phyloP scores from a whole-genome alignment of 35 echinoderm and acorn worm species.

The Apostichopus parvimensis region DNA sequence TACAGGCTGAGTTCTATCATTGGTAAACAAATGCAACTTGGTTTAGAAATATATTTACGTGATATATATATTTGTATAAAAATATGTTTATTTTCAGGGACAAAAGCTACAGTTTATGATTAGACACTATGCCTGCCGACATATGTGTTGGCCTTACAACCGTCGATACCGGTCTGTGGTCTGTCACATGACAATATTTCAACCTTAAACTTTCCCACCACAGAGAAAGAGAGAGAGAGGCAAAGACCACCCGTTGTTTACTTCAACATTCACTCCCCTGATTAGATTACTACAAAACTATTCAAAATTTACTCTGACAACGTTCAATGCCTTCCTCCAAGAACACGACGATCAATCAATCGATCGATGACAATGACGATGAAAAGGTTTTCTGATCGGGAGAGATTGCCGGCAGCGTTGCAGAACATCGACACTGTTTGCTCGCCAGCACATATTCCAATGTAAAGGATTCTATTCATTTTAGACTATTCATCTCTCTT shows the following conservation, averaged over 20 bases:
- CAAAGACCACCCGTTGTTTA: neutral
- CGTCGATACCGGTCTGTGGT: no score
- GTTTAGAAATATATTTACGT: no score
- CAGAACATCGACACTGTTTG: neutral
- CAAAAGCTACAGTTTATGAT: no score
- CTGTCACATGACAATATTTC: neutral
- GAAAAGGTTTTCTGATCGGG: neutral
- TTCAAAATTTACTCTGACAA: neutral
- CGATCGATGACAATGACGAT: neutral
- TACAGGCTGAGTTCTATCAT: no score
- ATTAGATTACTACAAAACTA: conserved; percentile 1
- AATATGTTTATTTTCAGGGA: no score
- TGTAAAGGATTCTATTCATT: neutral
- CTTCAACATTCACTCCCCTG: neutral
- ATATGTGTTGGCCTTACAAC: no score
- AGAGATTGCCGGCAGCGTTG: neutral
- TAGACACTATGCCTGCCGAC: no score
- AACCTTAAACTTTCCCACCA: neutral
- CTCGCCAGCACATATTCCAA: neutral
- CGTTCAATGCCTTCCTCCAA: neutral
- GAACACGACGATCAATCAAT: neutral
- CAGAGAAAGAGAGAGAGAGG: neutral
- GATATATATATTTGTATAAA: no score
- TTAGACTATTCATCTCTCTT: neutral
- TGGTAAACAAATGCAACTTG: no score